phyloP scores from a whole-genome alignment of 1,140 invertebrate genomes.

The Aphis craccivora region DNA sequence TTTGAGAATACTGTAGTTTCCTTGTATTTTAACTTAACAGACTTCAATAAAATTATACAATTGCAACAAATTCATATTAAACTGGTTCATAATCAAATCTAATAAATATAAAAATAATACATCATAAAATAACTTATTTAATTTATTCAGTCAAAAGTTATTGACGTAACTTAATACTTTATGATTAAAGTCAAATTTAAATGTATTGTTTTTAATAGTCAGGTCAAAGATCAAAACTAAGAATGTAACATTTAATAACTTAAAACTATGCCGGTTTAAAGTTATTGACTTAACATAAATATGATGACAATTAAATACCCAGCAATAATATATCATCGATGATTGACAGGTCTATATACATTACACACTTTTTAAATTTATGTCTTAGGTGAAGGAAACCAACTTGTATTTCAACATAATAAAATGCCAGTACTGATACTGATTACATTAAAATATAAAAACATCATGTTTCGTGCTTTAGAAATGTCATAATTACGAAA shows the following conservation, averaged over 20 bases:
- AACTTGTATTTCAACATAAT: background rate
- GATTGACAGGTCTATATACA: background rate
- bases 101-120: no score
- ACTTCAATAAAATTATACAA: background rate
- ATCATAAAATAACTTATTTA: background rate
- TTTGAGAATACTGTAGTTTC: background rate
- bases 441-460: background rate
- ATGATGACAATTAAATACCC: background rate
- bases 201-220: background rate
- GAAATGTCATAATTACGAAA: background rate
- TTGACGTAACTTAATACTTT: background rate
- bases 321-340: background rate
- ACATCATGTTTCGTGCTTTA: background rate
- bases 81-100: background rate
- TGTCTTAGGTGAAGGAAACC: background rate
- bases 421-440: background rate
- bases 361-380: no score
- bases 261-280: background rate
- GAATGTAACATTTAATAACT: background rate
- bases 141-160: background rate
- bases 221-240: background rate
- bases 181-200: background rate
- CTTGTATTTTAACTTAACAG: background rate
- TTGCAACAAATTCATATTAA: background rate
- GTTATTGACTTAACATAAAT: background rate